These are phyloP conservation scores for Epistrophe grossulariae DNA, from an alignment of 2,888 invertebrate species.

Conservation along the genomic window DNA sequence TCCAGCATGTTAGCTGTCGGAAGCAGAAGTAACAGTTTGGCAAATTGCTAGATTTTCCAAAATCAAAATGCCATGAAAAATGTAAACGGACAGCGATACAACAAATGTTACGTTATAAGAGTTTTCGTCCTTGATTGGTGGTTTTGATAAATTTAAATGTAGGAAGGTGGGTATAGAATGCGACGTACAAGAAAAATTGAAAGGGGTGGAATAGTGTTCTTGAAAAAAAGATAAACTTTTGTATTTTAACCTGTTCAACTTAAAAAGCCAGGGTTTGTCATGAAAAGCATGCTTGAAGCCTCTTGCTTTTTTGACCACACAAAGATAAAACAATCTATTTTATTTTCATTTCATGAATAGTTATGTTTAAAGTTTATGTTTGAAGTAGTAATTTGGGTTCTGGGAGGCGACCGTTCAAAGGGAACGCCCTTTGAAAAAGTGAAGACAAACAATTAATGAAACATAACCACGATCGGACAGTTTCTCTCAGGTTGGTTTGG, in stretches of 20 bases:
- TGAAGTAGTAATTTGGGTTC: too few relatives aligned
- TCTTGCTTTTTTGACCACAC: too few relatives aligned
- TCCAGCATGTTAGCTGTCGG: slow-evolving; percentile 76
- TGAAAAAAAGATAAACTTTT: not conserved
- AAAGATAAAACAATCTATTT: too few relatives aligned
- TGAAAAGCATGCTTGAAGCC: too few relatives aligned
- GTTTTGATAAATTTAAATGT: slow-evolving; percentile 42
- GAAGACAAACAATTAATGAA: too few relatives aligned
- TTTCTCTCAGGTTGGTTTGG: too few relatives aligned
- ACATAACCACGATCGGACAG: too few relatives aligned
- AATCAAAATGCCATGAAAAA: slow-evolving; percentile 74
- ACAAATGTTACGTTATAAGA: slow-evolving; percentile 35
- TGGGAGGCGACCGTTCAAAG: too few relatives aligned
- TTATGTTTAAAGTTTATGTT: too few relatives aligned
- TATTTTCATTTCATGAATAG: too few relatives aligned
- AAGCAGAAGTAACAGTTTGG: slow-evolving; percentile 76
- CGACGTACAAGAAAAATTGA: not conserved
- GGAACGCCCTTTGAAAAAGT: too few relatives aligned
- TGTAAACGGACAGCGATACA: slow-evolving; percentile 68
- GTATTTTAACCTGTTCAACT: not conserved
- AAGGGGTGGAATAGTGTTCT: not conserved
- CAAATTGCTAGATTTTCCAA: slow-evolving; percentile 75
- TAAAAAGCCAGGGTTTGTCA: not conserved
- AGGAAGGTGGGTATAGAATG: slow-evolving; percentile 2
- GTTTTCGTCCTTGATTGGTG: slow-evolving; percentile 46